phyloP scores from a whole-genome alignment of 1,140 invertebrate genomes.

The Macrocentrus cingulum region DNA sequence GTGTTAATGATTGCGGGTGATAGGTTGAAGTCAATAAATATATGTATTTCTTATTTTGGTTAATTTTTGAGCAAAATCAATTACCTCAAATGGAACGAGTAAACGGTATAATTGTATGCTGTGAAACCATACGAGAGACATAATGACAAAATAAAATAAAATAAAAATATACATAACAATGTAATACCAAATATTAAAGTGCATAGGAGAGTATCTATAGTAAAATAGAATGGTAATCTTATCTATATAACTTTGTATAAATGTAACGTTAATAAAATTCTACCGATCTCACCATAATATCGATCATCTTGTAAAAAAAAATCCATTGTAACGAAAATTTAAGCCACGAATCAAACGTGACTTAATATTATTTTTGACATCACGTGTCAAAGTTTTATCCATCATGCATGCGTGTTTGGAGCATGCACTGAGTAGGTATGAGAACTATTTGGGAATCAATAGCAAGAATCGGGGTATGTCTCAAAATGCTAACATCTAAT shows the following conservation, averaged over 20 bases:
- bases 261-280: conserved; percentile 35
- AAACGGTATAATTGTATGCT: conserved; percentile 29
- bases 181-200: conserved; percentile 38
- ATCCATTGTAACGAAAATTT: conserved; percentile 3
- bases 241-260: conserved; percentile 35
- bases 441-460: too few relatives aligned
- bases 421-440: too few relatives aligned
- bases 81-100: conserved; percentile 52
- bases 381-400: too few relatives aligned
- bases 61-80: conserved; percentile 59
- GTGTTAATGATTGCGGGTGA: conserved; percentile 39
- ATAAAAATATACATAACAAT: conserved; percentile 28
- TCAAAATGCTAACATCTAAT: too few relatives aligned
- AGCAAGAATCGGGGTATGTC: too few relatives aligned
- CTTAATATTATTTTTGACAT: too few relatives aligned
- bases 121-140: conserved; percentile 10
- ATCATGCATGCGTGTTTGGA: too few relatives aligned
- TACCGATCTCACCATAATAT: conserved; percentile 37
- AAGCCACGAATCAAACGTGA: too few relatives aligned
- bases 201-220: conserved; percentile 33
- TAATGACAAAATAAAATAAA: conserved; percentile 22
- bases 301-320: conserved; percentile 23
- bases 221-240: conserved; percentile 26
- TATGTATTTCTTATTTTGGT: conserved; percentile 43
- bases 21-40: conserved; percentile 57